These are phyloP conservation scores for Porites divaricata DNA, from an alignment of 92 coral and sea anemone genomes.

Conservation along the genomic window DNA sequence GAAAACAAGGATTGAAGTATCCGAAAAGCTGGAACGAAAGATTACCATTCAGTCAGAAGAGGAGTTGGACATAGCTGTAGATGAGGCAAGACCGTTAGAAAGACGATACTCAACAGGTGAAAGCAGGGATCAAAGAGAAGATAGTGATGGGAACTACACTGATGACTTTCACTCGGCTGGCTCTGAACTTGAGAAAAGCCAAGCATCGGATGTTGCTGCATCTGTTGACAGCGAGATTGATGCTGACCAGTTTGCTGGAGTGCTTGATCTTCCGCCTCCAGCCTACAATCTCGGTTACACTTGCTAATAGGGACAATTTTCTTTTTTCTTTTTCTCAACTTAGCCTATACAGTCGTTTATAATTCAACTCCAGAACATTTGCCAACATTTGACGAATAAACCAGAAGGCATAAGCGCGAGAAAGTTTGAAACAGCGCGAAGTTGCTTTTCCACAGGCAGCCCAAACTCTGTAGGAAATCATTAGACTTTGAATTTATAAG, in stretches of 20 bases:
- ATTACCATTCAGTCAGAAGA: slow-evolving; percentile 12
- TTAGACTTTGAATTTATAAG: too few relatives aligned
- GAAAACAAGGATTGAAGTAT: neutral
- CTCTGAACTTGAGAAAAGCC: slow-evolving; percentile 33
- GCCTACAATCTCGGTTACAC: slow-evolving; percentile 64
- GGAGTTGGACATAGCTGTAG: neutral
- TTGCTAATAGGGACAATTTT: neutral
- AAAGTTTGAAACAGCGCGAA: too few relatives aligned
- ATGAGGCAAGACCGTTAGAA: neutral
- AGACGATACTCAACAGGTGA: neutral
- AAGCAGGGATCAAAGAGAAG: neutral
- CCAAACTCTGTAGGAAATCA: too few relatives aligned
- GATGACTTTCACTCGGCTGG: slow-evolving; percentile 64
- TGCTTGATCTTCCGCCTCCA: slow-evolving; percentile 56
- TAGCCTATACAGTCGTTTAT: too few relatives aligned
- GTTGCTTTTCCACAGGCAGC: too few relatives aligned
- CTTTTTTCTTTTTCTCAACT: neutral
- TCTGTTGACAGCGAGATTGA: slow-evolving; percentile 21
- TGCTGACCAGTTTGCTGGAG: neutral
- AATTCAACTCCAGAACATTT: too few relatives aligned
- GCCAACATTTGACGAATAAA: too few relatives aligned
- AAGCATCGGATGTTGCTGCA: slow-evolving; percentile 18
- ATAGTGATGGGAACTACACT: slow-evolving; percentile 52
- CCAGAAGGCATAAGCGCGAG: too few relatives aligned
- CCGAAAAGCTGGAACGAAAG: slow-evolving; percentile 1